Conservation (phyloP, 2,113 vertebrate genomes). For the Tor tambroides region DNA sequence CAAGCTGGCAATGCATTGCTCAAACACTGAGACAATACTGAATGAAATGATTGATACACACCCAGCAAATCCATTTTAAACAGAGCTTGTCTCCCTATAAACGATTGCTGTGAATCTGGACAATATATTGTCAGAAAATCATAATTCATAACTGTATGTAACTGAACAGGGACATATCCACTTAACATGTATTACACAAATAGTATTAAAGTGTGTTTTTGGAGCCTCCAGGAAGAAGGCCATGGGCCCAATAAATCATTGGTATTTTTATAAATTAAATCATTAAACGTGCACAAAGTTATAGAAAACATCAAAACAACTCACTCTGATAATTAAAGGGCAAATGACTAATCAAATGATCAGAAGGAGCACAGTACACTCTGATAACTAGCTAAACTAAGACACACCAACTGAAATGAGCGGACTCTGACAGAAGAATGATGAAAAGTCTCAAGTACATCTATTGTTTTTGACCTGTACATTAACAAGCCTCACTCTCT, state of each 20-base stretch:
- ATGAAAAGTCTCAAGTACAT: background rate
- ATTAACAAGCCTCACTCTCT: slow-evolving; percentile 5
- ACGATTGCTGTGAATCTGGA: background rate
- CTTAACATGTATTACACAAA: background rate
- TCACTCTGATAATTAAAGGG: background rate
- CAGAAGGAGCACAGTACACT: background rate
- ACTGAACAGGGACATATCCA: background rate
- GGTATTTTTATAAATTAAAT: background rate
- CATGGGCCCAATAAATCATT: background rate
- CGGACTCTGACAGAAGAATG: background rate
- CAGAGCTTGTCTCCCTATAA: background rate
- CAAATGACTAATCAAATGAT: background rate
- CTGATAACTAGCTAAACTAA: background rate
- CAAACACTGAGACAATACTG: background rate
- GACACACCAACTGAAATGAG: background rate
- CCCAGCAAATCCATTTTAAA: background rate
- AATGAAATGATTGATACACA: background rate
- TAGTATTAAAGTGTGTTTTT: background rate
- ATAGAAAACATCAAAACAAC: background rate
- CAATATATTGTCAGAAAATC: background rate
- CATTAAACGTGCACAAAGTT: too few relatives aligned
- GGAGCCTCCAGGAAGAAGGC: background rate
- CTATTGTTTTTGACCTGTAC: background rate
- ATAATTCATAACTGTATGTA: background rate
- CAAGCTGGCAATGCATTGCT: slow-evolving; percentile 1